Conservation (phyloP, 35 echinoderm and acorn worm genomes). For the Amphiura filiformis region DNA sequence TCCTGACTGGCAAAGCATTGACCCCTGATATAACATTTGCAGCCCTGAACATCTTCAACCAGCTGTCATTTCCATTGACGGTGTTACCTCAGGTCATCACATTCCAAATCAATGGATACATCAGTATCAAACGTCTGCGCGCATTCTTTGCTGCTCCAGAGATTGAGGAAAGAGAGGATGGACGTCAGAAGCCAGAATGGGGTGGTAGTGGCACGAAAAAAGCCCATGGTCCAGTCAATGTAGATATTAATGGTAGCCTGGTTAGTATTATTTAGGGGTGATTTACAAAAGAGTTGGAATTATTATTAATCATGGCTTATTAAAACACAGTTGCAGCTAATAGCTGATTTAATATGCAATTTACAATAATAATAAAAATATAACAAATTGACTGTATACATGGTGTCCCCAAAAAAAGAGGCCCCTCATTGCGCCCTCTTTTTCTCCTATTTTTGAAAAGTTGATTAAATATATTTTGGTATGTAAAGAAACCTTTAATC, state of each 20-base stretch:
- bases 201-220: not conserved
- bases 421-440: too few relatives aligned
- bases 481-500: too few relatives aligned
- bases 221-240: not conserved
- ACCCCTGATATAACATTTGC: constrained; percentile 58
- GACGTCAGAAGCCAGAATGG: not conserved
- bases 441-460: too few relatives aligned
- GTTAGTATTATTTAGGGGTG: too few relatives aligned
- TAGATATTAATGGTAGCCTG: constrained; percentile 6
- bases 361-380: too few relatives aligned
- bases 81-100: constrained; percentile 36
- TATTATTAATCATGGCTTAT: too few relatives aligned
- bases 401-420: too few relatives aligned
- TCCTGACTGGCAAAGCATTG: constrained; percentile 30
- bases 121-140: constrained; percentile 35
- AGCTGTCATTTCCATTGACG: constrained; percentile 28
- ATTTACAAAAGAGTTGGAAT: too few relatives aligned
- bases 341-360: too few relatives aligned
- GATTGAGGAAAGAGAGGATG: constrained; percentile 13
- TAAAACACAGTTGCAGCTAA: too few relatives aligned
- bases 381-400: too few relatives aligned
- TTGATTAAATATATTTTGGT: too few relatives aligned
- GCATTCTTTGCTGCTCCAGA: constrained; percentile 40
- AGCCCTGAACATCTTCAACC: constrained; percentile 42
- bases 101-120: constrained; percentile 25